Conservation (phyloP, 2,888 invertebrate species). For the Caenorhabditis imperialis region DNA sequence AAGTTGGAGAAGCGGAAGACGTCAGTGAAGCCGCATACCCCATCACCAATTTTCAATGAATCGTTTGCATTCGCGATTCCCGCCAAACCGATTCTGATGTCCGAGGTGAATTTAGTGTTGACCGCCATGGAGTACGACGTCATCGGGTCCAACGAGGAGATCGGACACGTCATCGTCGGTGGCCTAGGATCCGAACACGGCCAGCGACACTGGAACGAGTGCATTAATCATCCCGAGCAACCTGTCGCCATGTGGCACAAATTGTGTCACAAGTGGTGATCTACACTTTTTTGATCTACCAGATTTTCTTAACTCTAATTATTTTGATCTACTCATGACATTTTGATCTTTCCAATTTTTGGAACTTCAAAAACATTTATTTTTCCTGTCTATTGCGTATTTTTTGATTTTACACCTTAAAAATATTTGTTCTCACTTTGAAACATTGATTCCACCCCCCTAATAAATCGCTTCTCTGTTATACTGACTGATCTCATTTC, state of each 20-base stretch:
- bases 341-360: too few species aligned
- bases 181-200: constrained; percentile 72
- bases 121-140: constrained; percentile 78
- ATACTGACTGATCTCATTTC: too few species aligned
- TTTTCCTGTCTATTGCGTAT: not conserved
- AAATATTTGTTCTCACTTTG: not conserved
- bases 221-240: constrained; percentile 73
- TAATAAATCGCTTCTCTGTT: constrained; percentile 26
- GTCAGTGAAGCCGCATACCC: constrained; percentile 72
- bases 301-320: not conserved
- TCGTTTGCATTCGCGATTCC: constrained; percentile 76
- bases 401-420: not conserved
- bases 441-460: not conserved
- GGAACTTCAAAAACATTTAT: too few species aligned
- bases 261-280: constrained; percentile 72
- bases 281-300: constrained; percentile 37
- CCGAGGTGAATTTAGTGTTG: constrained; percentile 74
- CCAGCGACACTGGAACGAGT: constrained; percentile 74
- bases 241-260: constrained; percentile 76
- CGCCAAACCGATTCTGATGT: constrained; percentile 63
- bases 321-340: too few species aligned
- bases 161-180: constrained; percentile 77
- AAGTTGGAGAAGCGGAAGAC: constrained; percentile 78
- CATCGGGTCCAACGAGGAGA: constrained; percentile 75
- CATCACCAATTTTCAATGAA: constrained; percentile 77